phyloP scores from a whole-genome alignment of 2,797 vertebrate species.

The Sylvia borin region DNA sequence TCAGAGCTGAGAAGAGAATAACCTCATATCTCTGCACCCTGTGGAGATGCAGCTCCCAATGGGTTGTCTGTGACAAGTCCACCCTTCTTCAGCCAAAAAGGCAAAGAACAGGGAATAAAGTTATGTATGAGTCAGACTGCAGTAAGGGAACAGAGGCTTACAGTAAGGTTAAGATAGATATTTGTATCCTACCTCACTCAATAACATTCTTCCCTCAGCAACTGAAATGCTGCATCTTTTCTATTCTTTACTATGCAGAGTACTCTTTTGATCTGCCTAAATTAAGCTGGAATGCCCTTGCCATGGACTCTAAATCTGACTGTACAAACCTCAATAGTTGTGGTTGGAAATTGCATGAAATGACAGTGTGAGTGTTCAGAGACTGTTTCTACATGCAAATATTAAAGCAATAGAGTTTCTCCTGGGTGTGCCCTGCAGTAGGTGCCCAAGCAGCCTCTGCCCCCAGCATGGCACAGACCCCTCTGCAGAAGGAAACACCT shows the following conservation, averaged over 20 bases:
- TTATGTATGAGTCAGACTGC: background rate
- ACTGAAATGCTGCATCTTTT: background rate
- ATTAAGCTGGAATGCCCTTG: background rate
- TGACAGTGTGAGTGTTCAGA: background rate
- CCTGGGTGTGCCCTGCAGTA: background rate
- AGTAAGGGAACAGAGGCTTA: background rate
- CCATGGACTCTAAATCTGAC: background rate
- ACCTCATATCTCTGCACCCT: background rate
- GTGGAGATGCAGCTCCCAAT: background rate
- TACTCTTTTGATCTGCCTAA: background rate
- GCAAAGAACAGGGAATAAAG: background rate
- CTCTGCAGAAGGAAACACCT: slow-evolving; percentile 38
- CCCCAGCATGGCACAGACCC: background rate
- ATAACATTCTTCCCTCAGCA: background rate
- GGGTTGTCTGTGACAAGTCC: background rate
- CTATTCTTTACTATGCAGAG: background rate
- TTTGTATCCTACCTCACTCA: background rate
- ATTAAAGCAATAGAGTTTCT: background rate
- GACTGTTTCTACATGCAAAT: background rate
- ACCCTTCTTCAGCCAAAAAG: background rate
- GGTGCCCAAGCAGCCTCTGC: background rate
- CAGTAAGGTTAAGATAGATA: background rate
- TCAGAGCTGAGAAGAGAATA: background rate
- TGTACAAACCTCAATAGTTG: background rate
- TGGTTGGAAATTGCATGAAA: background rate